These are phyloP conservation scores for Podotricha telesiphe DNA, from an alignment of 2,888 invertebrate genomes.

Conservation along the genomic window DNA sequence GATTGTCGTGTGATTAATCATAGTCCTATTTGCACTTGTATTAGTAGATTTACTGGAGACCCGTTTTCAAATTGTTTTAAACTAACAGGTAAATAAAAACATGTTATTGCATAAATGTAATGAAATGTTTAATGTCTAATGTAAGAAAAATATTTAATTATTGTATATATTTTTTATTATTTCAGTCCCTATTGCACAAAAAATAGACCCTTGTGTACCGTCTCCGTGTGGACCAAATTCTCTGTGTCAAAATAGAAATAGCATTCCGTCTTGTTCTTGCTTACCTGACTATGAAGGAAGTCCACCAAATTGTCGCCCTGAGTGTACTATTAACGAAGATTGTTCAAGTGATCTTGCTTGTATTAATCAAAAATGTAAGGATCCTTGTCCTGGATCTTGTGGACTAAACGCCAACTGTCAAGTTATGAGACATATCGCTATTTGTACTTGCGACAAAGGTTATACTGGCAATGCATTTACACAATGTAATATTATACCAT, in stretches of 20 bases:
- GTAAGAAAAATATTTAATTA: neutral
- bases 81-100: constrained; percentile 63
- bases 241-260: constrained; percentile 82
- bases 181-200: constrained; percentile 62
- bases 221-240: constrained; percentile 87
- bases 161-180: constrained; percentile 40
- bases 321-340: constrained; percentile 87
- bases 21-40: constrained; percentile 88
- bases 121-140: neutral
- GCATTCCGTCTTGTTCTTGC: constrained; percentile 85
- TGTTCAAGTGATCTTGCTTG: constrained; percentile 87
- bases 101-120: constrained; percentile 6
- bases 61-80: constrained; percentile 86
- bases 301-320: constrained; percentile 87
- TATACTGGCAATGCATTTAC: constrained; percentile 86
- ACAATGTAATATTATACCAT: constrained; percentile 71
- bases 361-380: constrained; percentile 85
- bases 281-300: constrained; percentile 84
- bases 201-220: constrained; percentile 85
- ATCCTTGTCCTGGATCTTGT: constrained; percentile 89
- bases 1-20: constrained; percentile 89
- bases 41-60: constrained; percentile 84
- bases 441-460: constrained; percentile 84
- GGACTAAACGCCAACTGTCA: constrained; percentile 84
- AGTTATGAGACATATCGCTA: constrained; percentile 85